Percentiles rank a stretch among this genome's conserved stretches.
These are phyloP conservation scores for Andrena haemorrhoa DNA, from an alignment of 2,888 invertebrate genomes.

Conservation along the genomic window DNA sequence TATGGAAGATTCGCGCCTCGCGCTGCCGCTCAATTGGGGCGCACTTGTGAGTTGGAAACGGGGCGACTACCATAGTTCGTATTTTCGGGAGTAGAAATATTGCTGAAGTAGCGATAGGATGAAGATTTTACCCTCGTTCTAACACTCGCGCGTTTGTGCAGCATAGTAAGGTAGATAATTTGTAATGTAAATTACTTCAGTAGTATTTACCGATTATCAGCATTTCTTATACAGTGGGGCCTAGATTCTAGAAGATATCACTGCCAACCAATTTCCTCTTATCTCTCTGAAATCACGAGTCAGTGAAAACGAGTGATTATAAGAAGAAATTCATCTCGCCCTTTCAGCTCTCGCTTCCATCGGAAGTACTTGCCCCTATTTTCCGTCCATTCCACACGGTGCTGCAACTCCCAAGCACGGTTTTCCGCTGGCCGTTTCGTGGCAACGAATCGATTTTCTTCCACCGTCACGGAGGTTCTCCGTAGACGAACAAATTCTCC, in stretches of 20 bases:
- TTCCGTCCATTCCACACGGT: not conserved
- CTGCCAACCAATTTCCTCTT: too few relatives aligned
- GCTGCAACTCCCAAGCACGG: conserved; percentile 6
- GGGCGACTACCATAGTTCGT: not conserved
- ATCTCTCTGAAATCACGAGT: too few relatives aligned
- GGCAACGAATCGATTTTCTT: conserved; percentile 54
- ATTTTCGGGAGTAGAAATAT: not conserved
- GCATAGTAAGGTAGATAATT: too few relatives aligned
- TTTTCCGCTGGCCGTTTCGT: conserved; percentile 9
- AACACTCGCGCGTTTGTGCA: too few relatives aligned
- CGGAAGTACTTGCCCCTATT: not conserved
- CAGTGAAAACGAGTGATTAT: not conserved
- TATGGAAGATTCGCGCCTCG: not conserved
- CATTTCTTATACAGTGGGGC: too few relatives aligned
- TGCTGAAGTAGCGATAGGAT: not conserved
- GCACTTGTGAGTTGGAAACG: not conserved
- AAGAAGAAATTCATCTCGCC: not conserved
- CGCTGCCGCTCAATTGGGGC: not conserved
- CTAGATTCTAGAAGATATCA: too few relatives aligned
- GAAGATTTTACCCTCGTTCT: too few relatives aligned
- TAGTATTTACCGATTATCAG: too few relatives aligned
- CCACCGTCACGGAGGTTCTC: conserved; percentile 30
- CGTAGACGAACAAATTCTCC: conserved; percentile 70
- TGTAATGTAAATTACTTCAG: too few relatives aligned
- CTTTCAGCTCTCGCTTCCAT: not conserved